Evolutionary conservation across 1,140 invertebrate species (phyloP).

Genomic region (Bombus haemorrhoidalis): DNA sequence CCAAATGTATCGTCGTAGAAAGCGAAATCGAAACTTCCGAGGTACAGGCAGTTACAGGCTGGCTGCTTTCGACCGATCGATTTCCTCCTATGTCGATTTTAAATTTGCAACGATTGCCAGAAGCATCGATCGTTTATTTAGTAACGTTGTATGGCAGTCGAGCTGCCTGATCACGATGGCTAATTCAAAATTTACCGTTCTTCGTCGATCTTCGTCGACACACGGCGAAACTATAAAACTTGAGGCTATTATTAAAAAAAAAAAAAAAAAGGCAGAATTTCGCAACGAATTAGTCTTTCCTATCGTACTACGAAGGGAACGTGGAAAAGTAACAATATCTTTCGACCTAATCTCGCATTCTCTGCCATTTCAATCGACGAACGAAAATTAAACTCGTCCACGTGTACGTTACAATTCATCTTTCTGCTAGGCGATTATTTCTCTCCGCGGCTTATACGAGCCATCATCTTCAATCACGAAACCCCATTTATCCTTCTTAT

Average conservation of each 20-base stretch:
- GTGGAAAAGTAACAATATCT: background rate
- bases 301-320: accelerated
- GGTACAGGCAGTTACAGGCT: background rate
- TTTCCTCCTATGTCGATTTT: background rate
- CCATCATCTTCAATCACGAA: background rate
- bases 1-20: background rate
- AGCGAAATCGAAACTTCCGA: background rate
- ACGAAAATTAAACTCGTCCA: background rate
- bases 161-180: background rate
- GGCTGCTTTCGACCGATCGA: background rate
- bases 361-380: background rate
- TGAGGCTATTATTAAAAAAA: no score
- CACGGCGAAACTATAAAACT: background rate
- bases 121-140: background rate
- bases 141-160: background rate
- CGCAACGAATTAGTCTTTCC: no score
- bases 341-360: background rate
- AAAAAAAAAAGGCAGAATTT: background rate
- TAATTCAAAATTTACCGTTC: background rate
- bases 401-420: background rate
- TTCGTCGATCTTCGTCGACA: no score
- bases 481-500: background rate
- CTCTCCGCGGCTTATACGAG: no score
- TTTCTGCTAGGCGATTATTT: background rate
- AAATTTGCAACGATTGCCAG: background rate